Evolutionary conservation across 2,113 vertebrate species (phyloP), one percentile per base, ranked within the genome.

Genomic region (Alosa alosa): DNA sequence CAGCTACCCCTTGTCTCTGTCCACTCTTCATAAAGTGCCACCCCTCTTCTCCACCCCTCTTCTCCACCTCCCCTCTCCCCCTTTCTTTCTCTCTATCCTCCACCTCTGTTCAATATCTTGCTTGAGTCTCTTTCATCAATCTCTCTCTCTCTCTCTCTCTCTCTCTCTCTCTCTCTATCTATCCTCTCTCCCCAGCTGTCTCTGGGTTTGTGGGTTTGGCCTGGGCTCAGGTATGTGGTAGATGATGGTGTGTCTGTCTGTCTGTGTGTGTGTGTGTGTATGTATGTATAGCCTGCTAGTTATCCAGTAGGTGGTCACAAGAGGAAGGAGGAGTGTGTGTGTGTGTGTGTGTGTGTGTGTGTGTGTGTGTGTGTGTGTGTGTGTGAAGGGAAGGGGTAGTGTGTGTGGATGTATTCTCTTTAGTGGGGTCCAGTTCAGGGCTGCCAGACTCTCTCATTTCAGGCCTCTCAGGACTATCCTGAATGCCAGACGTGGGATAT

Each of bases 151-250:
- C 47, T 39, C 49, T 49, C 31, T 52, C 81, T 83, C 81, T 41
- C n/a, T 49, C 47, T 39, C 49, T 49, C n/a, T 52, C 81, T 47
- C 68, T 84, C 57, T 68, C 50, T 41, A 13, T 47, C 46, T n/a
- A n/a, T n/a, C 84, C 55, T 41, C 81, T 83, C n/a, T 78, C 39
- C 47, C 45, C 17, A 83, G 82, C 75, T 85, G 82, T 82, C 81
- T 60, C 44, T 64, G 46, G 41, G 9, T 55, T n/a, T 72, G 82
- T 64, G 46, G 41, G 9, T 55, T n/a, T 72, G 82, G 82, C 57
- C 44, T 82, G 72, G 22, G 18, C 68, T 84, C 81, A 49, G 84
- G 87, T 84, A 81, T 87, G 55, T 20, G 11, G 45, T 81, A 82
- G 64, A 75, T 81, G 31, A n/a, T 8, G 6, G 22, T n/a, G 20